A percentile compares a stretch with the other conserved stretches of the same genome.
Evolutionary conservation across 2,888 invertebrate genomes (phyloP).

Genomic region (Cosmia trapezina): DNA sequence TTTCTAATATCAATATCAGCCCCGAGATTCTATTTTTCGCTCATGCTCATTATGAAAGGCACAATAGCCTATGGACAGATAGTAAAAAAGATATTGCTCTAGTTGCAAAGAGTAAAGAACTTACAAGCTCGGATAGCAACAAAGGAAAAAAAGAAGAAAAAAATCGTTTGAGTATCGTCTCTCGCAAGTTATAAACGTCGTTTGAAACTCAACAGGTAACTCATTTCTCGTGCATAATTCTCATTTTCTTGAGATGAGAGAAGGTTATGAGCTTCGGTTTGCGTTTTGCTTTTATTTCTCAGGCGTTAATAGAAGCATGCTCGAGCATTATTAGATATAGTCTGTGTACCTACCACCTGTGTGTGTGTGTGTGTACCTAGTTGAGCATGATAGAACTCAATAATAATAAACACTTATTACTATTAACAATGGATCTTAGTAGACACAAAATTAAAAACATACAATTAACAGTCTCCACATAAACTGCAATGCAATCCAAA

Average conservation of each 20-base stretch:
- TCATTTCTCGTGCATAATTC: conserved; percentile 30
- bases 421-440: background rate
- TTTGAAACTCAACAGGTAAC: conserved; percentile 26
- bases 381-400: background rate
- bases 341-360: no score
- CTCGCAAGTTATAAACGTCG: conserved; percentile 18
- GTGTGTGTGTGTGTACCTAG: no score
- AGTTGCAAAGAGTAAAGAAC: conserved; percentile 2
- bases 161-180: conserved; percentile 15
- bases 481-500: background rate
- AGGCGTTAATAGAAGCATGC: conserved; percentile 7
- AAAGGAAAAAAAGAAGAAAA: background rate
- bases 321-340: no score
- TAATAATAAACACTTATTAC: background rate
- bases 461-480: background rate
- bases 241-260: conserved; percentile 32
- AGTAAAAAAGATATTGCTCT: background rate
- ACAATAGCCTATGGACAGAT: background rate
- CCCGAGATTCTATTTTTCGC: background rate
- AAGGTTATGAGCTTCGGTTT: background rate
- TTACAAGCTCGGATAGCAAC: background rate
- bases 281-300: conserved; percentile 21
- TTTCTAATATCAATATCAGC: background rate
- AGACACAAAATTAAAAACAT: background rate
- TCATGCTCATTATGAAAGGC: background rate